These are phyloP conservation scores for Dallia pectoralis DNA, from an alignment of 2,797 vertebrate genomes.

Conservation along the genomic window DNA sequence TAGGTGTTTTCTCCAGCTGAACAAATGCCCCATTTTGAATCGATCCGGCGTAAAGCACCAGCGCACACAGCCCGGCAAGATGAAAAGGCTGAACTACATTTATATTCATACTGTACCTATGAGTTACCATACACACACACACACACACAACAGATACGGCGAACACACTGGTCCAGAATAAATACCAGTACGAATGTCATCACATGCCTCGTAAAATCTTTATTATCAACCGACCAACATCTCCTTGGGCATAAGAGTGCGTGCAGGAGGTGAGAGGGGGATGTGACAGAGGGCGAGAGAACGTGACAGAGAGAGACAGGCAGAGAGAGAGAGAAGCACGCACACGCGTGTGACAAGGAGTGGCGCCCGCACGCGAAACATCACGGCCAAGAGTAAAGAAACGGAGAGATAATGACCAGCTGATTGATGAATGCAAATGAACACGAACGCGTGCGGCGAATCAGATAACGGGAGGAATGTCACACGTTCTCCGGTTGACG, in stretches of 20 bases:
- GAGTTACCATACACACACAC: not conserved
- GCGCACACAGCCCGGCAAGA: not conserved
- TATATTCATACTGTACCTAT: not conserved
- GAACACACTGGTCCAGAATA: constrained; percentile 19
- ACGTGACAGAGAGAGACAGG: constrained; percentile 35
- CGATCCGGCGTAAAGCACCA: too few relatives aligned
- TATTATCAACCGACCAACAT: constrained; percentile 51
- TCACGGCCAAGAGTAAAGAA: constrained; percentile 14
- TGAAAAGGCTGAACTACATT: not conserved
- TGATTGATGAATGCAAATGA: constrained; percentile 75
- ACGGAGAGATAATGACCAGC: constrained; percentile 66
- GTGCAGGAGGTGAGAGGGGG: constrained; percentile 1
- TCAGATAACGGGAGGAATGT: constrained; percentile 65
- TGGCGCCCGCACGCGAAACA: constrained; percentile 5
- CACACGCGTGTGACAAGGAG: not conserved
- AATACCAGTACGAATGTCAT: constrained; percentile 9
- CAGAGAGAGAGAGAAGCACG: constrained; percentile 9
- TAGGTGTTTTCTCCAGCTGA: too few relatives aligned
- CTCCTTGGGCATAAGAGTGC: constrained; percentile 41
- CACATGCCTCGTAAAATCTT: constrained; percentile 64
- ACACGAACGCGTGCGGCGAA: constrained; percentile 67
- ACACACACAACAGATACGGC: not conserved
- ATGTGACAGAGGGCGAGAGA: constrained; percentile 36
- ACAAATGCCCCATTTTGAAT: too few relatives aligned
- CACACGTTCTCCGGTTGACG: constrained; percentile 44